Evolutionary conservation across 2,888 invertebrate species (phyloP).

Genomic region (Coelopa pilipes): DNA sequence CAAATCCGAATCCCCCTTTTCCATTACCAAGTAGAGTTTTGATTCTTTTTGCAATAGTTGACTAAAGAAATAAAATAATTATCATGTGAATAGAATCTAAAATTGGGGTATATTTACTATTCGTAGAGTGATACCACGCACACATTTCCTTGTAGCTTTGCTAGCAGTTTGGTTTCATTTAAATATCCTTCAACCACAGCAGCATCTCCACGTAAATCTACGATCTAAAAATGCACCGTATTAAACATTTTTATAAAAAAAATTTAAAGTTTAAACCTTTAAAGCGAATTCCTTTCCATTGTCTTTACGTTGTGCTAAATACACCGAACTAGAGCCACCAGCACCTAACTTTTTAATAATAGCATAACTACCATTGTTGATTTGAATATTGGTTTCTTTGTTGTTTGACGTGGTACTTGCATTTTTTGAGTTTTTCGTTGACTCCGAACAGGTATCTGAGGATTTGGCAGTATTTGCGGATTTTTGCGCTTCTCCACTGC

Average conservation of each 20-base stretch:
- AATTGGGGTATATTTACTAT: constrained; percentile 74
- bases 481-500: constrained; percentile 1
- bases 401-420: not conserved
- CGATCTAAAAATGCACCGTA: constrained; percentile 74
- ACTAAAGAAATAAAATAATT: constrained; percentile 68
- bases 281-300: constrained; percentile 60
- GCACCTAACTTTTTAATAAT: constrained; percentile 81
- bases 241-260: not conserved
- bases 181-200: constrained; percentile 81
- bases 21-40: constrained; percentile 86
- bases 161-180: constrained; percentile 87
- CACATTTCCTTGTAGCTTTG: constrained; percentile 82
- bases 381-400: constrained; percentile 68
- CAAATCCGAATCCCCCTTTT: constrained; percentile 92
- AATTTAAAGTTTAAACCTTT: constrained; percentile 50
- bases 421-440: no score
- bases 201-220: constrained; percentile 80
- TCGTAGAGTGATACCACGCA: constrained; percentile 87
- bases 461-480: no score
- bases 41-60: constrained; percentile 75
- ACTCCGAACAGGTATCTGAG: no score
- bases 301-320: constrained; percentile 56
- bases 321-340: constrained; percentile 92
- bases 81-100: not conserved
- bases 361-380: constrained; percentile 80